Evolutionary conservation across 2,888 invertebrate genomes (phyloP), one percentile per base, ranked within the genome.

Genomic region (Drosophila mettleri): DNA sequence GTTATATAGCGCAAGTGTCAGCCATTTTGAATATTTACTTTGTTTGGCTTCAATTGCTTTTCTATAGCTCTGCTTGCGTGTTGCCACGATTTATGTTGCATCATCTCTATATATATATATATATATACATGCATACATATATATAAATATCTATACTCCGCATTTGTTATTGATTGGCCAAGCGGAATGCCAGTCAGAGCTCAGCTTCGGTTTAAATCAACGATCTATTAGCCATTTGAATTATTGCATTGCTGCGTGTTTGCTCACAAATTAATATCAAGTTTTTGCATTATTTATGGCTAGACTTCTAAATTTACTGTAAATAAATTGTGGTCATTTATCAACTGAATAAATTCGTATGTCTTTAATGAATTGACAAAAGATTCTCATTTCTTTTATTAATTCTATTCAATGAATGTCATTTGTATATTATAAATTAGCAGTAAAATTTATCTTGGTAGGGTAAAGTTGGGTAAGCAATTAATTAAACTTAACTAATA

Each of bases 1-100:
- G 29, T 20, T 68, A 63, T 41, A 64, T 57, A 43, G 60, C 70
- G 57, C 69, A 74, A 64, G 67, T 76, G 90, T 87, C 90, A 72
- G 91, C 90, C 90, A 90, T 90, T 91, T 90, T 90, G 90, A 88
- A 90, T 86, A 88, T 90, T 67, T 66, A 51, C 69, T 62, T 65
- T 71, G 74, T 70, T 67, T 69, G 71, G 70, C 34, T 55, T 77
- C 63, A 74, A 62, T 63, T 57, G 77, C 45, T 59, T 64, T 59
- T 55, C 77, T 49, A 66, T 71, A 41, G 51, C 49, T 27, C 3
- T 24, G 34, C 33, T 29, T n/a, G 34, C 18, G 31, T 14, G 43
- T 22, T 16, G 31, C 48, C 49, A 58, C 54, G 59, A 79, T 79
- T 83, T 81, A 70, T 73, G 60, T 45, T 64, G 41, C 68, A 61